Evolutionary conservation across 2,113 vertebrate genomes (phyloP), one percentile per base, ranked within the genome.

Genomic region (Crotophaga sulcirostris): DNA sequence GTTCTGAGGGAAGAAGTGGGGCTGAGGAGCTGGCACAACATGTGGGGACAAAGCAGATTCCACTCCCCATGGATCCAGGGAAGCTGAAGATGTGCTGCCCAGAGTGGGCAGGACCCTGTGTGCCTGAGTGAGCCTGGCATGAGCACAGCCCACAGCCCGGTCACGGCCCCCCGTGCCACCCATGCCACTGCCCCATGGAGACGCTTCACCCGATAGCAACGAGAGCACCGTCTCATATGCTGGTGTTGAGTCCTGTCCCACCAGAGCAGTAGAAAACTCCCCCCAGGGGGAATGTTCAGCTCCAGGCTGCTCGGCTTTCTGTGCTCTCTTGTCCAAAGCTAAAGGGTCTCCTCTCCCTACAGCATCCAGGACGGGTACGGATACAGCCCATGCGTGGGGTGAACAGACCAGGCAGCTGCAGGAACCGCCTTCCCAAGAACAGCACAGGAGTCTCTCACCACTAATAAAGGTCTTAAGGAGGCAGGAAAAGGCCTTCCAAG

Each of bases 381-480:
- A 21, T 10, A 34, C 0, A 56, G 25, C 15, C 40, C 18, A 13
- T 1, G 5, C 1, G 1, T 2, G 2, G 11, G 0, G 10, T 34
- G 44, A 77, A 90, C n/a, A 42, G 44, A 34, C 29, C 56, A 62
- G 49, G 51, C 34, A 81, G 33, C 47, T 51, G 16, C 52, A 76
- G 42, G 42, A 58, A 44, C 7, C 6, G 8, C 28, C 6, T 77
- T 64, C 31, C 63, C 19, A 52, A 80, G n/a, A 16, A 58, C 42
- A 78, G 29, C 36, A 49, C 7, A 20, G 44, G 26, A 69, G 26
- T 15, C 34, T 70, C 45, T 38, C 6, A 2, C 1, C 6, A 0
- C 42, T 44, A 51, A 44, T 59, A 17, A 52, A 1, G 16, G 28
- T n/a, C 51, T 45, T 34, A 23, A 64, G 9, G 21, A 55, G 34